Conservation (phyloP, 2,797 vertebrate genomes). For the Labroides dimidiatus region DNA sequence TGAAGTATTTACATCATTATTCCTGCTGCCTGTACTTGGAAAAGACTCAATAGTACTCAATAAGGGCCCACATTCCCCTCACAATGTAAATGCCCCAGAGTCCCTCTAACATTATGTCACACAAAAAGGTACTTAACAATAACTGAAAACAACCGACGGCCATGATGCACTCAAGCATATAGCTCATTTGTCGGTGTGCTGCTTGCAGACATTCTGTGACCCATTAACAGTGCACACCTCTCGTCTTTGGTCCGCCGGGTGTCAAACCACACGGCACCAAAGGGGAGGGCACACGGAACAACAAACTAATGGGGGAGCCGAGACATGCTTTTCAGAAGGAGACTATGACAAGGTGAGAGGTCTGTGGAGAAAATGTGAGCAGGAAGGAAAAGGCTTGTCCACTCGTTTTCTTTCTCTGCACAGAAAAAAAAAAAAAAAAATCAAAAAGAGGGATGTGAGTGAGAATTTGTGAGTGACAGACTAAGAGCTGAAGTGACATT, state of each 20-base stretch:
- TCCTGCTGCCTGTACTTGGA: background rate
- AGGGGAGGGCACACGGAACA: conserved; percentile 15
- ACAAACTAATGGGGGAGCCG: conserved; percentile 41
- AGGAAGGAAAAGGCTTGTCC: conserved; percentile 29
- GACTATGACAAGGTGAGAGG: conserved; percentile 46
- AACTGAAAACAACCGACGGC: conserved; percentile 44
- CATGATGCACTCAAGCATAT: conserved; percentile 42
- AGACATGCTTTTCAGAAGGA: conserved; percentile 38
- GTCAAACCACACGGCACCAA: conserved; percentile 33
- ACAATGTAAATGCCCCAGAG: conserved; percentile 17
- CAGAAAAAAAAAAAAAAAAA: conserved; percentile 19
- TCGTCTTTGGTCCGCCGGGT: conserved; percentile 14
- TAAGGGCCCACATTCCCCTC: background rate
- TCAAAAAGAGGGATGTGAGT: conserved; percentile 16
- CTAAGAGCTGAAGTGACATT: conserved; percentile 35
- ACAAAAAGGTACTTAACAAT: conserved; percentile 46
- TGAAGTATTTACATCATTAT: conserved; percentile 1
- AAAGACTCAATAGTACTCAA: background rate
- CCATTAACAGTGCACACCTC: conserved; percentile 47
- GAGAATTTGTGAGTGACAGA: conserved; percentile 10
- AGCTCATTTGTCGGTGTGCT: conserved; percentile 44
- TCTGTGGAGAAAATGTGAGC: conserved; percentile 33
- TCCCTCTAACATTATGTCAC: conserved; percentile 7
- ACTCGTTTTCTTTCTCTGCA: conserved; percentile 23
- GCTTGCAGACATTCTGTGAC: conserved; percentile 47